Evolutionary conservation across 2,113 vertebrate species (phyloP).

Genomic region (Paratilapia polleni): DNA sequence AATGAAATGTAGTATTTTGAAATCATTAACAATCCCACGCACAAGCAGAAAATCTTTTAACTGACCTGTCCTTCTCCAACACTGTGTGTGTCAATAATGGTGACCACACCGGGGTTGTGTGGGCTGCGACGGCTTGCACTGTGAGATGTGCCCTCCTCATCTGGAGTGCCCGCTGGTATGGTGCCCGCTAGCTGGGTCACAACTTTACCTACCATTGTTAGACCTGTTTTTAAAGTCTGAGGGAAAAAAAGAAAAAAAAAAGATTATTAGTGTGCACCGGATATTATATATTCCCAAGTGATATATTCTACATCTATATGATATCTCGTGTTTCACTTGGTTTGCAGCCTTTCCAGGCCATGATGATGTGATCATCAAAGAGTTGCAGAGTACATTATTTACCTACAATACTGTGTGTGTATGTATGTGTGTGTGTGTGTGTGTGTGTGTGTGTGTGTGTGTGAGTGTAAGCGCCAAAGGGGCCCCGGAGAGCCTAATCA

Average conservation of each 20-base stretch:
- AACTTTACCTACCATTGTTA: conserved; percentile 98
- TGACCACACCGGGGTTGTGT: conserved; percentile 90
- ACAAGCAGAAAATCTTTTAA: background rate
- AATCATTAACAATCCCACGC: background rate
- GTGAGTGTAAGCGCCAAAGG: conserved; percentile 78
- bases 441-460: conserved; percentile 72
- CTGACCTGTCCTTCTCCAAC: conserved; percentile 95
- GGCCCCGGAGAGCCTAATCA: conserved; percentile 94
- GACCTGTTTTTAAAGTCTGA: conserved; percentile 94
- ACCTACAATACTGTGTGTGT: conserved; percentile 86
- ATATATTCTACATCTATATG: background rate
- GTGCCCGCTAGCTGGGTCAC: conserved; percentile 96
- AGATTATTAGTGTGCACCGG: background rate
- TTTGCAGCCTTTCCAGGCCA: background rate
- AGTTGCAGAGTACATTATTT: background rate
- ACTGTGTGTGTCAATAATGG: conserved; percentile 92
- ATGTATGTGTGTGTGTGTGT: conserved; percentile 68
- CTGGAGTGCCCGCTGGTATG: conserved; percentile 85
- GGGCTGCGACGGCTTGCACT: conserved; percentile 88
- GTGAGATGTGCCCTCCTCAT: conserved; percentile 90
- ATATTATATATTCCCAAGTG: background rate
- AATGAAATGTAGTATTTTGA: background rate
- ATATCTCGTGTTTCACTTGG: background rate
- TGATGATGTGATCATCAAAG: background rate
- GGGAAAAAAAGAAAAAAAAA: conserved; percentile 18